These are phyloP conservation scores for Cantharis rustica DNA, from an alignment of 2,888 invertebrate genomes.

Conservation along the genomic window DNA sequence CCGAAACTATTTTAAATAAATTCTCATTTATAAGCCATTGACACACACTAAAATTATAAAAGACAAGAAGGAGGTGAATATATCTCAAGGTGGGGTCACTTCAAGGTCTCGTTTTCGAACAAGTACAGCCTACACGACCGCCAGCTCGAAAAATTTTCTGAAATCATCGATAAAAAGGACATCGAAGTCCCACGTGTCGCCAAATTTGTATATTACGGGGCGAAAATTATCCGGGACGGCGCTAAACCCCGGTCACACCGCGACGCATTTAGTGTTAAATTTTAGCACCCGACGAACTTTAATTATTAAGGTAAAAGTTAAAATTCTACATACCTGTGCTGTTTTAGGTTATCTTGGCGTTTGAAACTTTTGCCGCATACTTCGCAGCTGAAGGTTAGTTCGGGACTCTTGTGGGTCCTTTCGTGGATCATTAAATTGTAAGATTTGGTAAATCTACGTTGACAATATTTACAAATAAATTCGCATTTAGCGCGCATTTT, in stretches of 20 bases:
- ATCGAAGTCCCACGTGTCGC: neutral
- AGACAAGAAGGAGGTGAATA: slow-evolving; percentile 27
- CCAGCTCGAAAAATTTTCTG: slow-evolving; percentile 21
- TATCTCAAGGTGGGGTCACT: slow-evolving; percentile 28
- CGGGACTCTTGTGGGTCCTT: slow-evolving; percentile 95
- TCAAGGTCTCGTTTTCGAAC: slow-evolving; percentile 27
- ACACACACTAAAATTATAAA: slow-evolving; percentile 26
- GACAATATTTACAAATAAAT: slow-evolving; percentile 98
- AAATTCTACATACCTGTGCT: slow-evolving; percentile 77
- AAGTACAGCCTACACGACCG: slow-evolving; percentile 23
- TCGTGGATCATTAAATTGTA: slow-evolving; percentile 99
- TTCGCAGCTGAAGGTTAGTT: slow-evolving; percentile 96
- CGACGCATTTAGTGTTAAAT: neutral
- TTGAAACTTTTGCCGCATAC: slow-evolving; percentile 98
- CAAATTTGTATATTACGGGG: neutral
- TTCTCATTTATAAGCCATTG: slow-evolving; percentile 26
- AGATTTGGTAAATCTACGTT: slow-evolving; percentile 95
- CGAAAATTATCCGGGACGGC: neutral
- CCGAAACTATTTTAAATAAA: slow-evolving; percentile 14
- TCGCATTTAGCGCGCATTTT: slow-evolving; percentile 94
- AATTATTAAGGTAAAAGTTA: neutral
- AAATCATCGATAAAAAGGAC: slow-evolving; percentile 22
- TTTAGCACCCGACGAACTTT: neutral
- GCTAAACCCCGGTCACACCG: neutral
- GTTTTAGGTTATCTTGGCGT: slow-evolving; percentile 93